Evolutionary conservation across 1,140 invertebrate genomes (phyloP), one percentile per base, ranked within the genome.

Genomic region (Drosophila azteca): DNA sequence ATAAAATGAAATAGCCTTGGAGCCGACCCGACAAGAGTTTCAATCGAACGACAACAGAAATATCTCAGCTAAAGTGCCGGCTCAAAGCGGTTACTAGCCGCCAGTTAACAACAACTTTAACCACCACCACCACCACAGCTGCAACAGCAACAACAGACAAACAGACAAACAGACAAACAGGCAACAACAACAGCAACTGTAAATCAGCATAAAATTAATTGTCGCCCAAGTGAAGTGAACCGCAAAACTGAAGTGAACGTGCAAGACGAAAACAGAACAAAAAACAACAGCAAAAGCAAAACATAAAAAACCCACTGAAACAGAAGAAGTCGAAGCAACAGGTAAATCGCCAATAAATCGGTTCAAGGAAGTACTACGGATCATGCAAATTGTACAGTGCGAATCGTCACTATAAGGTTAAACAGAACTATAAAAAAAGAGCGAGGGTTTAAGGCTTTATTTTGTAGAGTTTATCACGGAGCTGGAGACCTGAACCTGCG

Each of bases 71-170:
- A 20, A 50, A 24, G 20, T 45, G 53, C 48, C 54, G 71, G 79
- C 64, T 79, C 39, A 54, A 83, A 83, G 79, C 54, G 57, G 70
- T 83, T 76, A 58, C 11, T 57, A 4, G 68, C 79, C 65, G 62
- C 55, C 48, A 53, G 29, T 50, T 26, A 55, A 41, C 13, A 50
- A 39, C 45, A 22, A 60, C 43, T 22, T 17, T 46, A 58, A 58
- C 58, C 44, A 52, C 11, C 35, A 39, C 11, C 35, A 39, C 3
- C 35, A 39, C 1, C 24, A 68, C 15, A 50, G 41, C 41, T 49
- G 26, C 68, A 60, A 59, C 41, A 55, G 29, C 17, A 39, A 39
- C 51, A 35, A 50, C 46, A 60, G 24, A 62, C 45, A 57, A 17
- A 54, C 22, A 55, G 29, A 26, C 17, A 39, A 43, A 31, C 22